Conservation (phyloP, 2,888 invertebrate species). For the Gordius sp. region DNA sequence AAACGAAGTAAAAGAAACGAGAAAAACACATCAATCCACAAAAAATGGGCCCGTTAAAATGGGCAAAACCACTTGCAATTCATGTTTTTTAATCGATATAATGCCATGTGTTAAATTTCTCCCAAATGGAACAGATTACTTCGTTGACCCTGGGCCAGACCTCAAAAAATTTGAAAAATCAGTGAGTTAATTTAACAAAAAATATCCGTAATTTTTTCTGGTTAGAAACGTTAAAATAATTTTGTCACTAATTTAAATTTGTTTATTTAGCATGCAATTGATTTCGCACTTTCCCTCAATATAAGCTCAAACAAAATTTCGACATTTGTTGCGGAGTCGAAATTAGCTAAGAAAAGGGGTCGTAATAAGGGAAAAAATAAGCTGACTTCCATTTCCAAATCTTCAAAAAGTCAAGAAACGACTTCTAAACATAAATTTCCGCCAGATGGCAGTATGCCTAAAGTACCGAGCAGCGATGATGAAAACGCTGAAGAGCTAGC, state of each 20-base stretch:
- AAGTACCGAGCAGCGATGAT: not conserved
- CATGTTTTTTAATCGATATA: constrained; percentile 8
- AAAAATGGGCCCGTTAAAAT: too few relatives aligned
- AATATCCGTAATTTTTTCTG: too few relatives aligned
- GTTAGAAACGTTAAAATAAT: too few relatives aligned
- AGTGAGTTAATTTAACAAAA: not conserved
- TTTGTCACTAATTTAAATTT: not conserved
- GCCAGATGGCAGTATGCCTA: not conserved
- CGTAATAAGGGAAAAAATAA: not conserved
- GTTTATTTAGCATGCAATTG: constrained; percentile 1
- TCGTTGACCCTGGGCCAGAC: not conserved
- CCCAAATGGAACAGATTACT: constrained; percentile 6
- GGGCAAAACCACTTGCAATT: too few relatives aligned
- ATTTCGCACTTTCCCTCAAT: not conserved
- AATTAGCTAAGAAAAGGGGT: not conserved
- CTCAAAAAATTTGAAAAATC: not conserved
- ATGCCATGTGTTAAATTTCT: constrained; percentile 8
- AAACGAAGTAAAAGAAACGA: too few relatives aligned
- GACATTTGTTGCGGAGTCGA: not conserved
- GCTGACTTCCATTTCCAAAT: not conserved
- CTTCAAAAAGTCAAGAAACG: not conserved
- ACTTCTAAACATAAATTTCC: not conserved
- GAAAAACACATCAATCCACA: too few relatives aligned
- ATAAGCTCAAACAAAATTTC: not conserved
- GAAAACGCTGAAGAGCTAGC: not conserved